A percentile compares a stretch with the other conserved stretches of the same genome.
Evolutionary conservation across 2,113 vertebrate genomes (phyloP).

Genomic region (Bubo bubo): DNA sequence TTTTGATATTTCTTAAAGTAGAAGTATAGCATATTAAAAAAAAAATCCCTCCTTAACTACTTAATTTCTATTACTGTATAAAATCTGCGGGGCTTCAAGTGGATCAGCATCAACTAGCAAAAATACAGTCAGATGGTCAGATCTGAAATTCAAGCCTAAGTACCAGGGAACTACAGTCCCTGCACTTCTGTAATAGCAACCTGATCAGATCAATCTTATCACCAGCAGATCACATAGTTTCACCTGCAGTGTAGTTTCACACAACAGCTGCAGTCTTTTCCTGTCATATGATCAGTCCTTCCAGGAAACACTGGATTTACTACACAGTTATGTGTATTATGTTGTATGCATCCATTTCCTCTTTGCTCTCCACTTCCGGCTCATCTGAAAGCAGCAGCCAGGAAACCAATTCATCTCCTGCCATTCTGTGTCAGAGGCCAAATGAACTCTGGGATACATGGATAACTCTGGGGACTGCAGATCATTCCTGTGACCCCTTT

Average conservation of each 20-base stretch:
- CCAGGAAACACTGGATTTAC: background rate
- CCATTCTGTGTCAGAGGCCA: background rate
- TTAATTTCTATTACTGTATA: background rate
- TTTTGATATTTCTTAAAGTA: background rate
- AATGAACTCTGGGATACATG: background rate
- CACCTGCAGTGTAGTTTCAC: background rate
- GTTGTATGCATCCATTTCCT: background rate
- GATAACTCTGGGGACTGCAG: background rate
- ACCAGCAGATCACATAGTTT: background rate
- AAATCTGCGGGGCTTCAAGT: background rate
- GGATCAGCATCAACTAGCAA: background rate
- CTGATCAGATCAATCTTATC: background rate
- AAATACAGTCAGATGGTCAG: background rate
- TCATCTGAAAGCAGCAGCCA: background rate
- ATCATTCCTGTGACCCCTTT: fast-evolving
- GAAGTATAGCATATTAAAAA: background rate
- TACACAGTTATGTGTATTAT: fast-evolving
- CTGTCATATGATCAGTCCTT: background rate
- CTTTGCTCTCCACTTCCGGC: background rate
- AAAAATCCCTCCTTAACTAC: background rate
- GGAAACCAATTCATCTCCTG: background rate
- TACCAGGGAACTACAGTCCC: no score
- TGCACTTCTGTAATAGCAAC: background rate
- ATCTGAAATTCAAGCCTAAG: background rate
- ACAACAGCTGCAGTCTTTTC: background rate